phyloP scores from a whole-genome alignment of 30 jellyfish, hydroid and myxozoan species.

The Phacellophora camtschatica region DNA sequence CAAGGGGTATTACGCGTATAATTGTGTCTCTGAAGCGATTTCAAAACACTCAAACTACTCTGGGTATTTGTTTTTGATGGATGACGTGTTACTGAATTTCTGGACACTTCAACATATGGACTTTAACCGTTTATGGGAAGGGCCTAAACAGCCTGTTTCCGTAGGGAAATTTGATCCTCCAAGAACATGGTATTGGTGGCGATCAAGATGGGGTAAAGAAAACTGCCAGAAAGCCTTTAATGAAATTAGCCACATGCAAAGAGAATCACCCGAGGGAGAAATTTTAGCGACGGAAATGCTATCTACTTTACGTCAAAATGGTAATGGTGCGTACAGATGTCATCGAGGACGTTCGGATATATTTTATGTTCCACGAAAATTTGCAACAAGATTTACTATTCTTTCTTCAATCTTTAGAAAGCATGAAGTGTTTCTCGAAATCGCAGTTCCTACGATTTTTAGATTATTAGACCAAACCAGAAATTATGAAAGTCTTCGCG shows the following conservation, averaged over 20 bases:
- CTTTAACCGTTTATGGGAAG: constrained; percentile 79
- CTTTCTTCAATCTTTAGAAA: constrained; percentile 72
- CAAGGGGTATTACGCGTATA: constrained; percentile 78
- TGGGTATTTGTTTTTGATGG: constrained; percentile 82
- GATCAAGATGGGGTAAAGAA: constrained; percentile 81
- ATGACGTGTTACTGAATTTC: constrained; percentile 79
- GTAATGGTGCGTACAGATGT: constrained; percentile 64
- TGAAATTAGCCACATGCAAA: constrained; percentile 22
- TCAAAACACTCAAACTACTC: constrained; percentile 38
- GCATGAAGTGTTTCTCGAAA: constrained; percentile 89
- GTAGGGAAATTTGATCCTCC: constrained; percentile 63
- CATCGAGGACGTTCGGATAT: constrained; percentile 96
- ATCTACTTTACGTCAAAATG: constrained; percentile 29
- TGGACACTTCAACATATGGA: constrained; percentile 75
- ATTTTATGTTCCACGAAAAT: constrained; percentile 76
- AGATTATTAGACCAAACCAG: constrained; percentile 65
- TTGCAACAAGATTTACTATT: constrained; percentile 31
- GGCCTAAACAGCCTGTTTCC: constrained; percentile 81
- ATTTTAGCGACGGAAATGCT: constrained; percentile 26
- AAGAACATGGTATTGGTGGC: constrained; percentile 94
- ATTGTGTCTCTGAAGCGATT: constrained; percentile 59
- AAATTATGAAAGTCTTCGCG: constrained; percentile 58
- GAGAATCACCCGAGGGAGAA: constrained; percentile 33
- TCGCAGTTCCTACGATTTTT: constrained; percentile 94
- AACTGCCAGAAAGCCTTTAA: constrained; percentile 74